These are phyloP conservation scores for Yponomeuta evonymella DNA, from an alignment of 2,888 invertebrate genomes.

Conservation along the genomic window DNA sequence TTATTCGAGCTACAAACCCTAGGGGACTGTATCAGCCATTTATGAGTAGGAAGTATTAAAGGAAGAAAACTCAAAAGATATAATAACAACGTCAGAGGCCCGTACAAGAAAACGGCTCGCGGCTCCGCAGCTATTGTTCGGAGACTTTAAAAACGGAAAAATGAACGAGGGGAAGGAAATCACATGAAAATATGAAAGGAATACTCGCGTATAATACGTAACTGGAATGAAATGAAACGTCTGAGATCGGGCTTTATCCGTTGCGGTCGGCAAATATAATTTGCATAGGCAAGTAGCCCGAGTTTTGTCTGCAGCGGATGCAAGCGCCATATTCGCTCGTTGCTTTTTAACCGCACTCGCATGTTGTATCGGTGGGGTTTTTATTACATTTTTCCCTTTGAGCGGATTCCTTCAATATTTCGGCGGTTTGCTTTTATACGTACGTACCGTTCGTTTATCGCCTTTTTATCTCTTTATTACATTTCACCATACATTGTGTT, in stretches of 20 bases:
- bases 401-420: slow-evolving; percentile 75
- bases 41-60: slow-evolving; percentile 75
- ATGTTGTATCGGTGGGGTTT: slow-evolving; percentile 62
- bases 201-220: slow-evolving; percentile 60
- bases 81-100: slow-evolving; percentile 68
- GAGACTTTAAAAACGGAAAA: slow-evolving; percentile 71
- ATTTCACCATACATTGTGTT: not conserved
- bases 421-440: slow-evolving; percentile 72
- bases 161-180: slow-evolving; percentile 74
- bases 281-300: slow-evolving; percentile 76
- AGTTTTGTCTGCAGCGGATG: slow-evolving; percentile 74
- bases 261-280: slow-evolving; percentile 76
- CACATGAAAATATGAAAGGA: slow-evolving; percentile 77
- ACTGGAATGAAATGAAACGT: slow-evolving; percentile 72
- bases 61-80: slow-evolving; percentile 70
- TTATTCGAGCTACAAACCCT: slow-evolving; percentile 71
- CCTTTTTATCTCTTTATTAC: slow-evolving; percentile 21
- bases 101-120: slow-evolving; percentile 70
- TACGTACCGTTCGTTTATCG: slow-evolving; percentile 56
- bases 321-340: slow-evolving; percentile 73
- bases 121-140: slow-evolving; percentile 69
- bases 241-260: slow-evolving; percentile 67
- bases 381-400: slow-evolving; percentile 75
- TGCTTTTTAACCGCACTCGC: slow-evolving; percentile 73
- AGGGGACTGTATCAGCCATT: slow-evolving; percentile 73